Evolutionary conservation across 1,140 invertebrate species (phyloP).

Genomic region (Orchesella cincta): DNA sequence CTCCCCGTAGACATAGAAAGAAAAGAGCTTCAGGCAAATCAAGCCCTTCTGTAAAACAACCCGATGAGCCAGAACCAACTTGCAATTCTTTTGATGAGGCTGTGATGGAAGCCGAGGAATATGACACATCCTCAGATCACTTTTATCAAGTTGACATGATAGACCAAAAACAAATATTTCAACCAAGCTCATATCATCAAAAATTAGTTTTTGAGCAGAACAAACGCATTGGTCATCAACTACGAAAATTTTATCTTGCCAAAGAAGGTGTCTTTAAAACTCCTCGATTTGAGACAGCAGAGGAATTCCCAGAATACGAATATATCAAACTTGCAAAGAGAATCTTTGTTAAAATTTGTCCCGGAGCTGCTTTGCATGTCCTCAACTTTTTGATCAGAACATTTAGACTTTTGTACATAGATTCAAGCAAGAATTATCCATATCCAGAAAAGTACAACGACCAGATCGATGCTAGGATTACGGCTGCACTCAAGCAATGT

Average conservation of each 20-base stretch:
- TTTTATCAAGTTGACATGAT: background rate
- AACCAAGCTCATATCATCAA: conserved; percentile 19
- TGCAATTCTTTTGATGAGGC: background rate
- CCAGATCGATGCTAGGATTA: background rate
- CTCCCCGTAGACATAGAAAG: too few species aligned
- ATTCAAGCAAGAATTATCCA: background rate
- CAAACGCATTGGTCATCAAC: conserved; percentile 11
- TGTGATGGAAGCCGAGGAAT: background rate
- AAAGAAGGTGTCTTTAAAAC: background rate
- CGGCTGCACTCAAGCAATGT: background rate
- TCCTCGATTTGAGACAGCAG: background rate
- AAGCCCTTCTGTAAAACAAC: background rate
- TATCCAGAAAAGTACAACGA: background rate
- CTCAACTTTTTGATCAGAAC: background rate
- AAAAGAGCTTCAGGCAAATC: too few species aligned
- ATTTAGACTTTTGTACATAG: conserved; percentile 7
- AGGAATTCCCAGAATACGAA: background rate
- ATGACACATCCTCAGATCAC: background rate
- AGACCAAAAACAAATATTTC: conserved; percentile 15
- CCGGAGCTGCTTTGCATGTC: background rate
- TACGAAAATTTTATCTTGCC: background rate
- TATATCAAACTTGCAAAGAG: background rate
- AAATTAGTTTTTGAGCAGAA: background rate
- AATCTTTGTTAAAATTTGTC: background rate
- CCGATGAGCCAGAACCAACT: background rate